phyloP scores from a whole-genome alignment of 2,888 invertebrate species.

The Agrochola lota region DNA sequence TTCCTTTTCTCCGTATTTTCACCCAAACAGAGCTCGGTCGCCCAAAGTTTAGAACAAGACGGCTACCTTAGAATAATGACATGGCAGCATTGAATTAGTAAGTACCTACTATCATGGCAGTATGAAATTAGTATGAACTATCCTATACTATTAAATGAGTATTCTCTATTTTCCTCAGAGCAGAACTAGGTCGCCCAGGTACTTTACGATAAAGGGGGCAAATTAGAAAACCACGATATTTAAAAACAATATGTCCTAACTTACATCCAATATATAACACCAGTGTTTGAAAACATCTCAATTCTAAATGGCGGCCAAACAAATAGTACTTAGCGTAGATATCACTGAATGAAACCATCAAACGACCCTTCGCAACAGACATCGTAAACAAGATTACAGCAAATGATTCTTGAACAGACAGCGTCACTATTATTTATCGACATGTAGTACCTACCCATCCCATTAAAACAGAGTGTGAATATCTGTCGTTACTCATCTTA shows the following conservation, averaged over 20 bases:
- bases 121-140: too few relatives aligned
- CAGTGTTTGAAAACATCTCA: constrained; percentile 3
- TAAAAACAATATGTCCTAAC: neutral
- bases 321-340: constrained; percentile 14
- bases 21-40: too few relatives aligned
- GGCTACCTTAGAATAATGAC: too few relatives aligned
- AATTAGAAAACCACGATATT: neutral
- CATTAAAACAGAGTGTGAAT: constrained; percentile 15
- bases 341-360: constrained; percentile 38
- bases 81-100: too few relatives aligned
- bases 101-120: too few relatives aligned
- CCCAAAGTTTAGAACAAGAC: too few relatives aligned
- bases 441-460: constrained; percentile 17
- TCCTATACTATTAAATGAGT: too few relatives aligned
- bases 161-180: too few relatives aligned
- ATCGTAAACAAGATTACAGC: constrained; percentile 50
- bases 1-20: too few relatives aligned
- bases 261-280: neutral
- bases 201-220: neutral
- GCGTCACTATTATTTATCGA: constrained; percentile 36
- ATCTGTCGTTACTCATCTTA: constrained; percentile 10
- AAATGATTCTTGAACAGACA: constrained; percentile 36
- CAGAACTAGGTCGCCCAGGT: too few relatives aligned
- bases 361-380: constrained; percentile 33
- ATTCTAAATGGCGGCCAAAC: constrained; percentile 8